Base-by-base conservation (phyloP, 2,797 vertebrate genomes). In the Limosa lapponica region DNA sequence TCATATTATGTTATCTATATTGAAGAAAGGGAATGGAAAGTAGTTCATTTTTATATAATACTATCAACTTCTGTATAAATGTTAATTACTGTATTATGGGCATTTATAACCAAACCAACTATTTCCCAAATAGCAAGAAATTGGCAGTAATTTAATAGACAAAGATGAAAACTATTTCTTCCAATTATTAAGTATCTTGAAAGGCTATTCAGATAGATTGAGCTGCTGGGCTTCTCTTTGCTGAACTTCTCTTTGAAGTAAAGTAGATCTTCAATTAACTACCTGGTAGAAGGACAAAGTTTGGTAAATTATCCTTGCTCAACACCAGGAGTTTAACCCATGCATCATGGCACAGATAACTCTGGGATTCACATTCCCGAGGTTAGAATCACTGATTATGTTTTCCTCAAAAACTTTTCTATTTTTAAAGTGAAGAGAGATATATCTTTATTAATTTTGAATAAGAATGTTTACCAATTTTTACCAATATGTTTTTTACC, bases 61-160 rank as follows among this genome's bases (percentile, higher is more conserved):
- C 2, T 8, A 18, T 27, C 8, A 22, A 48, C 23, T 28, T 46
- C 19, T 51, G 3, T 46, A 5, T 71, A 39, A 48, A 10, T 39
- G 16, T 9, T 79, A 62, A 49, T 57, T 58, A 37, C 6, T 1
- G 0, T 54, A 57, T 52, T 52, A 52, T 5, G 9, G 6, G 2
- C 6, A 59, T 37, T 82, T 75, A 71, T 41, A 62, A 84, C 44
- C 8, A 75, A 62, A 46, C 5, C 34, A 82, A 27, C 4, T 32
- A 43, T 49, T 82, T 75, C 16, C 15, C n/a, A 58, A n/a, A 36
- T 4, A 59, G 13, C 23, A 46, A 67, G 44, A 55, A 78, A 5
- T 13, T 37, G 27, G 4, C 11, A 73, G 8, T 28, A 73, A 81
- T 41, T 36, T 37, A 46, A 61, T 4, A 78, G 44, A 3, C 16